A percentile compares a stretch with the other conserved stretches of the same genome.
Conservation (phyloP, 2,797 vertebrate genomes). For the Mastacembelus armatus region DNA sequence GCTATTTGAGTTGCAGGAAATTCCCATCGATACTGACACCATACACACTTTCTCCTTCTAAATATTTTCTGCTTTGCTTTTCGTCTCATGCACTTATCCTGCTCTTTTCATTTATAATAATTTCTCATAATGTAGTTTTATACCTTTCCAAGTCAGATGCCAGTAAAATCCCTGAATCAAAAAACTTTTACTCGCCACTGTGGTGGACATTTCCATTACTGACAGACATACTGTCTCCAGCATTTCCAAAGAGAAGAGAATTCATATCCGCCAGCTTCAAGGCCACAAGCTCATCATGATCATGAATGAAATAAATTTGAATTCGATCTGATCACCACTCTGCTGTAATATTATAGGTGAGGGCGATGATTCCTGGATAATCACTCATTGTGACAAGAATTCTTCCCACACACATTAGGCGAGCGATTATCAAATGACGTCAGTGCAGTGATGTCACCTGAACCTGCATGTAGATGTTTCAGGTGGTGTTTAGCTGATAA, state of each 20-base stretch:
- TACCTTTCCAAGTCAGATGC: slow-evolving; percentile 6
- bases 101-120: slow-evolving; percentile 5
- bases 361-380: slow-evolving; percentile 10
- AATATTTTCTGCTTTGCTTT: slow-evolving; percentile 35
- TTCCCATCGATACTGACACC: slow-evolving; percentile 44
- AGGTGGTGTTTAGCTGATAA: slow-evolving; percentile 3
- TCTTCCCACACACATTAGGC: slow-evolving; percentile 16
- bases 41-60: slow-evolving; percentile 36
- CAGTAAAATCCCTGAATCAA: slow-evolving; percentile 6
- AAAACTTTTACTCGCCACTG: slow-evolving; percentile 21
- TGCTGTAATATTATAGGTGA: slow-evolving; percentile 12
- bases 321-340: slow-evolving; percentile 26
- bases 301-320: slow-evolving; percentile 23
- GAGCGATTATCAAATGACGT: slow-evolving; percentile 29
- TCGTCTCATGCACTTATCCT: neutral
- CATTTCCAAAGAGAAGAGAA: slow-evolving; percentile 33
- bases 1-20: slow-evolving; percentile 55
- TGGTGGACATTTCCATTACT: slow-evolving; percentile 30
- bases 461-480: neutral
- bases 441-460: slow-evolving; percentile 28
- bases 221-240: slow-evolving; percentile 44
- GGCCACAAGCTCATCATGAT: slow-evolving; percentile 15
- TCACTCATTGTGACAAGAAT: slow-evolving; percentile 31
- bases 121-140: neutral
- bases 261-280: slow-evolving; percentile 25